A percentile compares a stretch with the other conserved stretches of the same genome.
These are phyloP conservation scores for Sebastes flavidus DNA, from an alignment of 2,797 vertebrate species.

Conservation along the genomic window DNA sequence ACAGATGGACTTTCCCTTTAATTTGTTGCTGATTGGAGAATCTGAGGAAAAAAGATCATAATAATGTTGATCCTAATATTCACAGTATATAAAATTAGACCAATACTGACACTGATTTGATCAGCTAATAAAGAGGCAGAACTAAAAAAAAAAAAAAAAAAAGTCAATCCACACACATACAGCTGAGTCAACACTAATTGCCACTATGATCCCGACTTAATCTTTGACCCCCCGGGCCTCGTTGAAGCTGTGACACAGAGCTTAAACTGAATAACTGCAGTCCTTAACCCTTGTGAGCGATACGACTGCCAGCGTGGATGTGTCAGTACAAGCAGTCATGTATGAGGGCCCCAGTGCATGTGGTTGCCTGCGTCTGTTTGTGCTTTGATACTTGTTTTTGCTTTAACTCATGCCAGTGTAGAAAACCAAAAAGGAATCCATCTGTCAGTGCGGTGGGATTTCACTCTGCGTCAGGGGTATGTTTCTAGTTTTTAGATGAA, in stretches of 20 bases:
- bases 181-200: constrained; percentile 49
- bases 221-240: constrained; percentile 55
- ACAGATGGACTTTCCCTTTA: no score
- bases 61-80: background rate
- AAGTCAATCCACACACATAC: constrained; percentile 47
- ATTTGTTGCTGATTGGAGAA: background rate
- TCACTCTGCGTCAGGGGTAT: constrained; percentile 60
- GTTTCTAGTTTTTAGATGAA: constrained; percentile 79
- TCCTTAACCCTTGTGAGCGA: constrained; percentile 57
- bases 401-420: constrained; percentile 68
- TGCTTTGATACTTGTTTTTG: constrained; percentile 71
- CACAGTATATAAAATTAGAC: background rate
- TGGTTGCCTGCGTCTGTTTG: constrained; percentile 63
- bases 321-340: constrained; percentile 62
- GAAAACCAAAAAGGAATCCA: constrained; percentile 62
- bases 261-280: constrained; percentile 40
- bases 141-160: constrained; percentile 39
- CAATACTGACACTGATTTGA: background rate
- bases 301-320: constrained; percentile 62
- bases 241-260: constrained; percentile 34
- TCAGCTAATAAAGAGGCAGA: background rate
- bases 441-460: constrained; percentile 69
- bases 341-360: constrained; percentile 56
- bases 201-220: constrained; percentile 63
- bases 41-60: background rate